A percentile compares a stretch with the other conserved stretches of the same genome.
Conservation (phyloP, 2,888 invertebrate genomes). For the Xestobium rufovillosum region DNA sequence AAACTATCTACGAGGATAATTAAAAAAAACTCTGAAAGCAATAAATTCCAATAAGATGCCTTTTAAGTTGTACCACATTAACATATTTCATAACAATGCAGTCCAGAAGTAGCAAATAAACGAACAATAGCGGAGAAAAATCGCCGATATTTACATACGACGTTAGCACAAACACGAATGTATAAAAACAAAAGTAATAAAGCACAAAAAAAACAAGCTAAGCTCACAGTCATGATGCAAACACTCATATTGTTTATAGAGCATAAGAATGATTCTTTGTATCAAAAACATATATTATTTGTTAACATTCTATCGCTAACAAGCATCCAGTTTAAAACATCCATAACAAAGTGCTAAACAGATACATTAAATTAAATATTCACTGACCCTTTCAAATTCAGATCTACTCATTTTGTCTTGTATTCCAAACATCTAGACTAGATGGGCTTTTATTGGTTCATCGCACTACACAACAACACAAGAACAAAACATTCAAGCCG, state of each 20-base stretch:
- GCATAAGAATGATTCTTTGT: not conserved
- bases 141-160: not conserved
- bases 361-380: constrained; percentile 26
- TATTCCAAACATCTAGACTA: too few species aligned
- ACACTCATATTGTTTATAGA: constrained; percentile 1
- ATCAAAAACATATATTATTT: constrained; percentile 2
- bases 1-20: too few species aligned
- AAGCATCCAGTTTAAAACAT: not conserved
- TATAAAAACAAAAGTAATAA: constrained; percentile 2
- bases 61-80: too few species aligned
- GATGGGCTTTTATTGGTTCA: too few species aligned
- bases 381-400: constrained; percentile 32
- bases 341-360: constrained; percentile 3
- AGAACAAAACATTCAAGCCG: too few species aligned
- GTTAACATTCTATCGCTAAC: not conserved
- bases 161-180: too few species aligned
- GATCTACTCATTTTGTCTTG: not conserved
- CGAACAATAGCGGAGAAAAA: not conserved
- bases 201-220: not conserved
- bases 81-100: too few species aligned
- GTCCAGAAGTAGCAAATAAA: too few species aligned
- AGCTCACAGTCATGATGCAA: not conserved
- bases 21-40: too few species aligned
- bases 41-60: too few species aligned
- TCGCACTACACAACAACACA: too few species aligned